Conservation (phyloP, 1,140 invertebrate species). For the Dendrolimus punctatus region DNA sequence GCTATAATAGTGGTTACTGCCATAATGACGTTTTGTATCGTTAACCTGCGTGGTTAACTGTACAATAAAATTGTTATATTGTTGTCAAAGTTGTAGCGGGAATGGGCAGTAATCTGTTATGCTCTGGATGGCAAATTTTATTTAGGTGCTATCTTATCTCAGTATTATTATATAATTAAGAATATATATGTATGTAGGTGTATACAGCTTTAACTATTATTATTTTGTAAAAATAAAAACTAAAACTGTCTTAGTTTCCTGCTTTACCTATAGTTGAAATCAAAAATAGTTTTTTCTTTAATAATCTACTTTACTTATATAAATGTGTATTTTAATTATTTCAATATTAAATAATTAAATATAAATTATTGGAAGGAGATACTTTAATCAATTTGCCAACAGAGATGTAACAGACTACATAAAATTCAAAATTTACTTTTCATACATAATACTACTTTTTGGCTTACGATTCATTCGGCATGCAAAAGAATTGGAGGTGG, state of each 20-base stretch:
- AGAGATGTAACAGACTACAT: conserved; percentile 47
- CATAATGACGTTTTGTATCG: conserved; percentile 10
- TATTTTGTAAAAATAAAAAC: too few relatives aligned
- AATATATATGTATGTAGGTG: conserved; percentile 7
- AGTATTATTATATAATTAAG: too few relatives aligned
- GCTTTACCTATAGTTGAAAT: too few relatives aligned
- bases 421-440: conserved; percentile 62
- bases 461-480: conserved; percentile 53
- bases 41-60: conserved; percentile 11
- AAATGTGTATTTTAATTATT: not conserved
- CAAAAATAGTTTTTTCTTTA: too few relatives aligned
- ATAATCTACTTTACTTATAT: too few relatives aligned
- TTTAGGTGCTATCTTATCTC: not conserved
- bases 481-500: conserved; percentile 66
- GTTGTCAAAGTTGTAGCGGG: conserved; percentile 45
- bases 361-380: not conserved
- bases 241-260: too few relatives aligned
- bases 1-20: not conserved
- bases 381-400: conserved; percentile 39
- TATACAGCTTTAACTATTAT: not conserved
- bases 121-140: conserved; percentile 52
- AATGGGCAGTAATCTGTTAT: conserved; percentile 46
- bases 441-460: conserved; percentile 25
- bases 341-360: not conserved
- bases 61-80: conserved; percentile 22